Conservation (phyloP, 2,797 vertebrate species). For the Lacerta bilineata region DNA sequence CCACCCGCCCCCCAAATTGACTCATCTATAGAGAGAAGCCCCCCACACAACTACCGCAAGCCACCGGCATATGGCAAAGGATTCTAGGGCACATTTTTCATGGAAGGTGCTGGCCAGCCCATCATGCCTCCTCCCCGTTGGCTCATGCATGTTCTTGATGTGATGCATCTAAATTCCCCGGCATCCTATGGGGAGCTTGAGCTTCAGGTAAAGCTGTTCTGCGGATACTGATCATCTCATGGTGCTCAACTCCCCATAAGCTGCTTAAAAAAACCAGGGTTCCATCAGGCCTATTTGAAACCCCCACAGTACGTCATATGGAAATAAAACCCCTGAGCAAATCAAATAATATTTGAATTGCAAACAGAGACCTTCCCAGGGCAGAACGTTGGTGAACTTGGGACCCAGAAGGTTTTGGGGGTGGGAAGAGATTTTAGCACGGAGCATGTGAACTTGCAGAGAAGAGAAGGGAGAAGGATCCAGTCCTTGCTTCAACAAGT, state of each 20-base stretch:
- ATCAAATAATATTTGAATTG: neutral
- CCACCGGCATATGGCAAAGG: neutral
- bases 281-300: neutral
- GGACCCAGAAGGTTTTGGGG: neutral
- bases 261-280: neutral
- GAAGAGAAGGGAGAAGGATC: neutral
- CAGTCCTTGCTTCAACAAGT: neutral
- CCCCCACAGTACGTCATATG: too few species aligned
- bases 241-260: neutral
- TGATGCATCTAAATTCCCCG: neutral
- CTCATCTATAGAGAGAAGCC: neutral
- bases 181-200: neutral
- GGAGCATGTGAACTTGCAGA: neutral
- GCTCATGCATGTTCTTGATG: neutral
- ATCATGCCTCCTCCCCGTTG: neutral
- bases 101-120: neutral
- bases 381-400: neutral
- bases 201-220: neutral
- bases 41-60: too few species aligned
- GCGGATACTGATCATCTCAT: neutral
- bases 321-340: neutral
- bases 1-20: too few species aligned
- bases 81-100: neutral
- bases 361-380: neutral
- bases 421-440: neutral